Evolutionary conservation across 1,140 invertebrate genomes (phyloP).

Genomic region (Pseudomyrmex dendroicus): DNA sequence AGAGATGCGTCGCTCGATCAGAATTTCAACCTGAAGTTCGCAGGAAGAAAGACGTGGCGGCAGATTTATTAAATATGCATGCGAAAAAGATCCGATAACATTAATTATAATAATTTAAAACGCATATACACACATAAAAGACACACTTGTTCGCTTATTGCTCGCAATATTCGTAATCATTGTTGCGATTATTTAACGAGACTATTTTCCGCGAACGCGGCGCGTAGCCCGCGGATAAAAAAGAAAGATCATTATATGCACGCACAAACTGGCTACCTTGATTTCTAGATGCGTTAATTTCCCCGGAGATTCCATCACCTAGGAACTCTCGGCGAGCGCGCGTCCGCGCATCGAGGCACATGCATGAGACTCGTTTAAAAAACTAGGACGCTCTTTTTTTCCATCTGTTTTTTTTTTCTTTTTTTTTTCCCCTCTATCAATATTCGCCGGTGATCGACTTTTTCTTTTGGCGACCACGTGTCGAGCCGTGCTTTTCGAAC

Average conservation of each 20-base stretch:
- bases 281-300: constrained; percentile 69
- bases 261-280: constrained; percentile 54
- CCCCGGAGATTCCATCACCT: constrained; percentile 57
- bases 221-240: constrained; percentile 28
- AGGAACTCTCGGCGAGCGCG: constrained; percentile 44
- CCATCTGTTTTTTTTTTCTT: not conserved
- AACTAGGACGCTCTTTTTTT: constrained; percentile 43
- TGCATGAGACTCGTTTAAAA: constrained; percentile 48
- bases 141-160: constrained; percentile 29
- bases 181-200: constrained; percentile 36
- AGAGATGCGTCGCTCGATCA: too few species aligned
- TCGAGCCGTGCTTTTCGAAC: constrained; percentile 31
- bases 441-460: constrained; percentile 57
- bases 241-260: constrained; percentile 55
- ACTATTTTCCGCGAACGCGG: constrained; percentile 43
- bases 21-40: not conserved
- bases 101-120: constrained; percentile 6
- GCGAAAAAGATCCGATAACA: constrained; percentile 2
- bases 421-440: not conserved
- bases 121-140: too few species aligned
- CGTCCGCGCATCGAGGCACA: constrained; percentile 34
- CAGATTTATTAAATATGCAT: not conserved
- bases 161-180: constrained; percentile 44
- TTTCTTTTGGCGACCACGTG: constrained; percentile 15
- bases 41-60: not conserved